Percentiles rank a stretch among this genome's conserved stretches.
Conservation (phyloP, 2,888 invertebrate species). For the Vandiemenella viatica region DNA sequence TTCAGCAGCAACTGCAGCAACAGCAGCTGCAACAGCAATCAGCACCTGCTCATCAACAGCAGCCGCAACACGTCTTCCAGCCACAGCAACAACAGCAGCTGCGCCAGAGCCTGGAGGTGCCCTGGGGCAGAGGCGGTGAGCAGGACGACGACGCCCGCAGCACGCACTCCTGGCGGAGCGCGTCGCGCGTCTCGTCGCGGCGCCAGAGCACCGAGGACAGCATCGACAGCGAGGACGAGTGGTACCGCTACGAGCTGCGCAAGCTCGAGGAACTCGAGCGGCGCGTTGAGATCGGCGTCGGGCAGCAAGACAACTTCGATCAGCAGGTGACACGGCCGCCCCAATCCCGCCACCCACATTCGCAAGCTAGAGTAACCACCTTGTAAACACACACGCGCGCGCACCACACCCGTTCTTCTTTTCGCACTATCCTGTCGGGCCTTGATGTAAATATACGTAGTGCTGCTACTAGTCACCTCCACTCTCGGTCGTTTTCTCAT, state of each 20-base stretch:
- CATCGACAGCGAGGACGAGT: slow-evolving; percentile 85
- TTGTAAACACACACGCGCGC: too few relatives aligned
- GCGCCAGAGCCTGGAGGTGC: slow-evolving; percentile 41
- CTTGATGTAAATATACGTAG: too few relatives aligned
- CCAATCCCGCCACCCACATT: background rate
- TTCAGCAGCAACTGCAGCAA: background rate
- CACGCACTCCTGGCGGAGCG: slow-evolving; percentile 75
- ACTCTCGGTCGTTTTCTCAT: too few relatives aligned
- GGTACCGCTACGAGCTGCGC: slow-evolving; percentile 77
- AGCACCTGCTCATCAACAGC: too few relatives aligned
- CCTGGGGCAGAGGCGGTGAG: slow-evolving; percentile 45
- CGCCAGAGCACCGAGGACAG: slow-evolving; percentile 85
- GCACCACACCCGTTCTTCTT: too few relatives aligned
- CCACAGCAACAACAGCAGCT: background rate
- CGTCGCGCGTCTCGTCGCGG: slow-evolving; percentile 69
- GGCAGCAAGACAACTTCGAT: slow-evolving; percentile 30
- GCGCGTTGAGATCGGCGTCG: slow-evolving; percentile 48
- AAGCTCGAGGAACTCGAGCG: slow-evolving; percentile 77
- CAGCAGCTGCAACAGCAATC: too few relatives aligned
- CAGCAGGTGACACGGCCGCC: slow-evolving; percentile 9
- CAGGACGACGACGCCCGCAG: slow-evolving; percentile 69
- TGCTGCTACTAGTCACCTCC: too few relatives aligned
- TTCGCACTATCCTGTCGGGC: too few relatives aligned
- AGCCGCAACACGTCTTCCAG: background rate
- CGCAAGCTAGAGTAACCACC: too few relatives aligned